Evolutionary conservation across 1,140 invertebrate species (phyloP).

Genomic region (Fopius arisanus): DNA sequence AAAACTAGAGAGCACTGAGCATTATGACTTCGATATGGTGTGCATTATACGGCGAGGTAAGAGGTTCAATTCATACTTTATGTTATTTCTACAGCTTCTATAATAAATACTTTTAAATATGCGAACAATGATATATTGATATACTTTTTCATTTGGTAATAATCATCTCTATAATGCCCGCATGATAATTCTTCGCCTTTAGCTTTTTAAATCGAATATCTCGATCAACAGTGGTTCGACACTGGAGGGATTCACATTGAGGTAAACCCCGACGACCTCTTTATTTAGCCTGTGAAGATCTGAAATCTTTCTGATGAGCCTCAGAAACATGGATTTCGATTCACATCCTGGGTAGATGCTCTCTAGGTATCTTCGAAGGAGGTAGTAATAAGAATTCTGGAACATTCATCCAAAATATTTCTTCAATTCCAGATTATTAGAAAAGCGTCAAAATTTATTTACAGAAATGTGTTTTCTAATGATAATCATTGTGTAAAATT

Average conservation of each 20-base stretch:
- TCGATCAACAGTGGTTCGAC: constrained; percentile 92
- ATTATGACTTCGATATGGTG: too few species aligned
- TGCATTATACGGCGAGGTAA: too few species aligned
- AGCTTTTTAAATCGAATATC: constrained; percentile 87
- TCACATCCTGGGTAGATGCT: constrained; percentile 84
- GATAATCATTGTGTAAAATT: too few species aligned
- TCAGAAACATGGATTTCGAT: constrained; percentile 83
- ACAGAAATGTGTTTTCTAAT: too few species aligned
- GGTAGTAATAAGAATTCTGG: constrained; percentile 89
- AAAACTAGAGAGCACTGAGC: too few species aligned
- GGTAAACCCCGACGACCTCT: constrained; percentile 85
- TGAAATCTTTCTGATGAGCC: constrained; percentile 86
- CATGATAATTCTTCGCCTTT: constrained; percentile 19
- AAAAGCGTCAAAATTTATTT: too few species aligned
- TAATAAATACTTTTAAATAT: not conserved
- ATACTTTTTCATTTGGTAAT: not conserved
- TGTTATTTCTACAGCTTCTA: too few species aligned
- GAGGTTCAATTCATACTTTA: too few species aligned
- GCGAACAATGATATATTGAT: not conserved
- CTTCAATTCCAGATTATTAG: too few species aligned
- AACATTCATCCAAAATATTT: constrained; percentile 40
- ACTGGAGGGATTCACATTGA: constrained; percentile 88
- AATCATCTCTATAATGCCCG: too few species aligned
- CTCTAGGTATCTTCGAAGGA: constrained; percentile 85
- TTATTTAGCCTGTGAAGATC: constrained; percentile 87